Base-by-base conservation (phyloP, 2,113 vertebrate species). In the Dromiciops gliroides region DNA sequence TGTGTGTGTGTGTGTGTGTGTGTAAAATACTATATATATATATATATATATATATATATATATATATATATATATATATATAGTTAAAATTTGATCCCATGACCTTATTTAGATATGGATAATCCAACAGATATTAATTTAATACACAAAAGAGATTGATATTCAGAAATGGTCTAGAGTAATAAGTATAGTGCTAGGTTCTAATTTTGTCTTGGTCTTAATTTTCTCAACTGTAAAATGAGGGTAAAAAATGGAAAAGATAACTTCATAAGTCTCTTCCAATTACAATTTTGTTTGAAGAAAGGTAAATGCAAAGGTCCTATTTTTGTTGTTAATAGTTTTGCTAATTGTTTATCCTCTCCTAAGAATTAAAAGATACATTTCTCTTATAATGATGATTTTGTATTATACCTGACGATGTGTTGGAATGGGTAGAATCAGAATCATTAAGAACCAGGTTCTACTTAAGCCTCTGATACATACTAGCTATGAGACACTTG, bases 31-130 rank as follows among this genome's bases (percentile, higher is more conserved):
- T n/a, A n/a, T n/a, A n/a, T n/a, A n/a, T n/a, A n/a, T n/a, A n/a
- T n/a, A n/a, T n/a, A n/a, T n/a, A n/a, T n/a, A n/a, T n/a, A n/a
- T n/a, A n/a, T n/a, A n/a, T n/a, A n/a, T n/a, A n/a, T n/a, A n/a
- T n/a, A n/a, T n/a, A n/a, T n/a, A n/a, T n/a, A n/a, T n/a, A n/a
- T n/a, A n/a, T n/a, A n/a, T n/a, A n/a, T n/a, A n/a, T n/a, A n/a
- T n/a, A n/a, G n/a, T n/a, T n/a, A n/a, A 92, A 94, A 24, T 88
- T 95, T 95, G 0, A 92, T 92, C 93, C 49, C 94, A 95, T 91
- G 91, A 6, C 48, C 90, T 92, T 28, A 89, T 6, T 23, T 37
- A 92, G 51, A 6, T 92, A 90, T 50, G 3, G 31, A 31, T 4
- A 94, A n/a, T 93, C 89, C 47, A 1, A 92, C 88, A 23, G 24